phyloP scores from a whole-genome alignment of 2,113 vertebrate species.

The Cavia porcellus region DNA sequence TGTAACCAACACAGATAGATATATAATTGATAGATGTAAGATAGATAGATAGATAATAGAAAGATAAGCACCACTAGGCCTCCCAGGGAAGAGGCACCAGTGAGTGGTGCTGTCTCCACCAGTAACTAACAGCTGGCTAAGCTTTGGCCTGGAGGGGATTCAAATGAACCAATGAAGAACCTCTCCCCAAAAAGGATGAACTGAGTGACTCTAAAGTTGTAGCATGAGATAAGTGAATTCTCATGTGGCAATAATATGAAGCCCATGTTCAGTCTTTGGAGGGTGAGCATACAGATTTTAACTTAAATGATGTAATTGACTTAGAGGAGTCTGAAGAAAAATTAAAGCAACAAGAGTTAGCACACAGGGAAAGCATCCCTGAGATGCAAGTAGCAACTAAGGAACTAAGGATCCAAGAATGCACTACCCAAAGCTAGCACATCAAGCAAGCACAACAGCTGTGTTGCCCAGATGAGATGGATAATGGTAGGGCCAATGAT shows the following conservation, averaged over 20 bases:
- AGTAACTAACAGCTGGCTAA: not conserved
- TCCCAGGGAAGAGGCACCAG: not conserved
- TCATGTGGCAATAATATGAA: no score
- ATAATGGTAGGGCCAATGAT: constrained; percentile 88
- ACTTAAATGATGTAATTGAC: no score
- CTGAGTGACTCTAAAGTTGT: no score
- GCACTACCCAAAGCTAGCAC: constrained; percentile 85
- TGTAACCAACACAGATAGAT: not conserved
- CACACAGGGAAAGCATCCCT: constrained; percentile 98
- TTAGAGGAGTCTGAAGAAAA: no score
- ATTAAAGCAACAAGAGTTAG: no score
- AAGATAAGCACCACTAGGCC: not conserved
- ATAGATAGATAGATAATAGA: not conserved
- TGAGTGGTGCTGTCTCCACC: not conserved
- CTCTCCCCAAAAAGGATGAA: not conserved
- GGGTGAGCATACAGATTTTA: no score
- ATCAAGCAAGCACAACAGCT: not conserved
- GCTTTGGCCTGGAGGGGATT: not conserved
- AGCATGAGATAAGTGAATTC: no score
- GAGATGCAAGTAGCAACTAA: constrained; percentile 98
- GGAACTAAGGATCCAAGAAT: constrained; percentile 97
- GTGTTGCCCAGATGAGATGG: constrained; percentile 91
- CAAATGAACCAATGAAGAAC: not conserved
- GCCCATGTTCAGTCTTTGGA: no score
- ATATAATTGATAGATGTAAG: not conserved